These are phyloP conservation scores for Zapornia atra DNA, from an alignment of 2,113 vertebrate genomes.

Conservation along the genomic window DNA sequence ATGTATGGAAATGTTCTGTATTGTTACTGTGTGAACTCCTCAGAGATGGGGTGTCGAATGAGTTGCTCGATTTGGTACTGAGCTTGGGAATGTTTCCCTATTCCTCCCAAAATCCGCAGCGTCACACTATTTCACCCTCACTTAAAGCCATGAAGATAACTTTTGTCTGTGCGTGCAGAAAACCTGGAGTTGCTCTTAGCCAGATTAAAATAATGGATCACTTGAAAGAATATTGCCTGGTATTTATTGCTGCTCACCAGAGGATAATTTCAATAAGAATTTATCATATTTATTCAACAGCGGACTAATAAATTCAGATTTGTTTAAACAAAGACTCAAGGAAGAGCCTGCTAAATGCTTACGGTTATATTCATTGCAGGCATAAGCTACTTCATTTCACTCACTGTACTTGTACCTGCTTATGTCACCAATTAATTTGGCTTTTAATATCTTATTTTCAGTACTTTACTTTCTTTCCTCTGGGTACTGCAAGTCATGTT, in stretches of 20 bases:
- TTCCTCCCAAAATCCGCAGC: not conserved
- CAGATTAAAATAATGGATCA: conserved; percentile 56
- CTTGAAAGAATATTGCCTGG: conserved; percentile 41
- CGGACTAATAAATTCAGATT: conserved; percentile 59
- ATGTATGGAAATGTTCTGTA: conserved; percentile 24
- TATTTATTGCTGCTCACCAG: conserved; percentile 63
- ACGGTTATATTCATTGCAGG: not conserved
- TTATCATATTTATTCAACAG: conserved; percentile 66
- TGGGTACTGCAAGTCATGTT: not conserved
- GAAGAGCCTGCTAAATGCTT: conserved; percentile 44
- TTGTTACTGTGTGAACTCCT: not conserved
- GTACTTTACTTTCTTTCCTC: not conserved
- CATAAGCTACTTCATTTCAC: conserved; percentile 40
- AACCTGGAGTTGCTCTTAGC: conserved; percentile 20
- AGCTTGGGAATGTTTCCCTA: not conserved
- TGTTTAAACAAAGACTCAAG: conserved; percentile 45
- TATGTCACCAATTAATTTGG: conserved; percentile 58
- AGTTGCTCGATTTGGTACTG: not conserved
- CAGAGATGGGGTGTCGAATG: not conserved
- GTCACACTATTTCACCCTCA: not conserved
- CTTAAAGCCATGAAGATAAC: not conserved
- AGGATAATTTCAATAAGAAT: conserved; percentile 61
- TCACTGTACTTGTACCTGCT: conserved; percentile 18
- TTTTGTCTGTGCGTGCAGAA: not conserved
- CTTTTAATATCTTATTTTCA: conserved; percentile 55